A percentile compares a stretch with the other conserved stretches of the same genome.
phyloP scores from a whole-genome alignment of 2,797 vertebrate species.

The Poecilia picta region DNA sequence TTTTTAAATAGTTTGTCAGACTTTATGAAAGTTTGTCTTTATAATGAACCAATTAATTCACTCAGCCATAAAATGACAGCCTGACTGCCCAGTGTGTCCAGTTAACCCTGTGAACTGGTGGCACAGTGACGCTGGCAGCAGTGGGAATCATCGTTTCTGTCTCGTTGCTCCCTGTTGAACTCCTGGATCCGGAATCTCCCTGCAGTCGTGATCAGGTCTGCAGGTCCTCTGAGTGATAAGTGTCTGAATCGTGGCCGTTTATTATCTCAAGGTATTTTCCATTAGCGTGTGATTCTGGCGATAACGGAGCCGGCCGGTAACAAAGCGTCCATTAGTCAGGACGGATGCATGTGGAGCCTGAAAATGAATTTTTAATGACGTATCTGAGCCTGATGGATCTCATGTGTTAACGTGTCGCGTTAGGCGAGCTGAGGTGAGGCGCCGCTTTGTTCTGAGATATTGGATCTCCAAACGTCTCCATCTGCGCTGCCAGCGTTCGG shows the following conservation, averaged over 20 bases:
- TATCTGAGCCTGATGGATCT: slow-evolving; percentile 18
- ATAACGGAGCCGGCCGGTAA: background rate
- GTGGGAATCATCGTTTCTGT: no score
- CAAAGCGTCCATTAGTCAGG: background rate
- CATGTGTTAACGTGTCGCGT: slow-evolving; percentile 8
- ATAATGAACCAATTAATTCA: no score
- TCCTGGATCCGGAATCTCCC: background rate
- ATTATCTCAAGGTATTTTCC: slow-evolving; percentile 1
- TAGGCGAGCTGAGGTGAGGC: slow-evolving; percentile 12
- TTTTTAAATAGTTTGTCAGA: background rate
- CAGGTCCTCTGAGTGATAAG: background rate
- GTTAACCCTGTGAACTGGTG: no score
- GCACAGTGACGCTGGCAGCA: no score
- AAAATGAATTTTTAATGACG: slow-evolving; percentile 38
- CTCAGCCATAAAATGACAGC: no score
- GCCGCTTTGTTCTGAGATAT: background rate
- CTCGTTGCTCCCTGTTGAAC: no score
- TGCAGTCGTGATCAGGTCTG: no score
- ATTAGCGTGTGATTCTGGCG: background rate
- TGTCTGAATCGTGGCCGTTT: background rate
- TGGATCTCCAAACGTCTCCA: slow-evolving; percentile 7
- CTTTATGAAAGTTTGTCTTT: background rate
- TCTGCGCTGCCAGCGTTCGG: slow-evolving; percentile 20
- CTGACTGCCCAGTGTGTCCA: no score
- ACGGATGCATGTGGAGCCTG: background rate